Base-by-base conservation (phyloP, 2,888 invertebrate species). In the Agrenia bidenticulata region DNA sequence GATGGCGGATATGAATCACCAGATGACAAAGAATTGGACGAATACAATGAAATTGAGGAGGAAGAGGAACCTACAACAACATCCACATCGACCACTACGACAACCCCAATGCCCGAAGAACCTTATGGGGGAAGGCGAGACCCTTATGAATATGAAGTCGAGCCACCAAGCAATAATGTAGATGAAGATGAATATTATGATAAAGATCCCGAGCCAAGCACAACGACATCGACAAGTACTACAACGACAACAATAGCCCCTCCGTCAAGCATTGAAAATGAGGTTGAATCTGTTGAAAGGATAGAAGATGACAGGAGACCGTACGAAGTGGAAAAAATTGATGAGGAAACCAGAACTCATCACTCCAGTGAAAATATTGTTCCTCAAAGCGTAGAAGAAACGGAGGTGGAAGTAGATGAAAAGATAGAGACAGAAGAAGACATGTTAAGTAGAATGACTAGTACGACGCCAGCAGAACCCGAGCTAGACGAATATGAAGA, bases 161-260 rank as follows among this genome's bases (percentile, higher is more conserved):
- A 73, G 49, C 51, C 58, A 19, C 61, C 41, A 21, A 63, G 64
- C 13, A 60, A 66, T 54, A 63, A 65, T 45, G 57, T 32, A n/a
- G 57, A 57, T 4, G 57, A 57, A 32, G 57, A 57, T 11, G 57
- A 57, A 23, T 26, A 55, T 7, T 26, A 55, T 11, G 55, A 55
- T 19, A 24, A 24, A 51, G 51, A 23, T 2, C 51, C 51, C 2
- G 51, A 51, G 23, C 17, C 45, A 5, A 45, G 9, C 15, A 39
- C 59, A n/a, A 11, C 49, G n/a, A 45, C 59, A 21, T 19, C 59
- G 13, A 59, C 55, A 15, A 41, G 32, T 9, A 27, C 24, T 15
- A 24, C 49, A 13, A 50, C 21, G 26, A 53, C 50, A 11, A 56
- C 61, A 19, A 1, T 37, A 45, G 17, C 50, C 51, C 57, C 57